Base-by-base conservation (phyloP, 2,113 vertebrate genomes). In the Podarcis raffonei region DNA sequence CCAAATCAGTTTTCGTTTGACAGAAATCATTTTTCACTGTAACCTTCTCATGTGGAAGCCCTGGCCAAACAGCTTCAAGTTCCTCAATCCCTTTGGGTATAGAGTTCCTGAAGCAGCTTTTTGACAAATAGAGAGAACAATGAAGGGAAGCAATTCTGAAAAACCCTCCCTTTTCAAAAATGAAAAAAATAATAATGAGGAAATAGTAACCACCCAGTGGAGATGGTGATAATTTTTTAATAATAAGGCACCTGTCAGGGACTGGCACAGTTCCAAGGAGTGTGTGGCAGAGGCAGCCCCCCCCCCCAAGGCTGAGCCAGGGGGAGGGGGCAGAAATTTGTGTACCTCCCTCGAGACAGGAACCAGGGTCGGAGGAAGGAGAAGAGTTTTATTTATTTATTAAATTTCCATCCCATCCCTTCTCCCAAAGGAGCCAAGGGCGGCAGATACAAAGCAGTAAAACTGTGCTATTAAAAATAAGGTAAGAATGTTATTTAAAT, bases 1-100 rank as follows among this genome's bases (percentile, higher is more conserved):
- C 92, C 90, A 84, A 97, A 96, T 96, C 96, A 95, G 91, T 95
- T 96, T 97, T 94, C 87, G 94, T 89, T 90, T 95, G 95, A 97
- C 93, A 82, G 84, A 90, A 79, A 90, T 95, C 96, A 96, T 97
- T 97, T 97, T 96, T 97, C 96, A 96, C 23, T 0, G 86, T 87
- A 90, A 85, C 92, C 30, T 96, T 94, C 89, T 91, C 0, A 20
- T 94, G 92, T 96, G 90, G 53, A 92, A 90, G 94, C 95, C 89
- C 94, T 92, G 94, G 89, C 96, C 96, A 93, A 96, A 88, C 65
- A 95, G 95, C 92, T 96, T 90, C 95, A 97, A 97, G 94, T 96
- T 97, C 96, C 94, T 97, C 95, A 97, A 94, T 90, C 94, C 94
- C 81, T 94, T 83, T 27, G 95, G 95, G 96, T 92, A 94, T 82